phyloP scores from a whole-genome alignment of 2,113 vertebrate species.

The Camarhynchus parvulus region DNA sequence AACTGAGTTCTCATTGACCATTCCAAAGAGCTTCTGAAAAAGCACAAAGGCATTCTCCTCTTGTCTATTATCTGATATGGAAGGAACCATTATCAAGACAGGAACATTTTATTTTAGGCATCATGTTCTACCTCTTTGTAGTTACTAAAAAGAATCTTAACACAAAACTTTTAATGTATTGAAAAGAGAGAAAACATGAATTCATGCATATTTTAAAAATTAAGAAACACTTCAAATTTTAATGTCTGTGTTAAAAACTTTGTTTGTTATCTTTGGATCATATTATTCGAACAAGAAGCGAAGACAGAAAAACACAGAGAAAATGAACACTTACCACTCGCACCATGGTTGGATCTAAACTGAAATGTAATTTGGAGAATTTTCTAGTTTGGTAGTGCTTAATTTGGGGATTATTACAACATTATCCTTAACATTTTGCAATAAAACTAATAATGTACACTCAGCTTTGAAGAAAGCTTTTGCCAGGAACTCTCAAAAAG shows the following conservation, averaged over 20 bases:
- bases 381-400: background rate
- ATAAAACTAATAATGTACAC: background rate
- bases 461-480: background rate
- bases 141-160: background rate
- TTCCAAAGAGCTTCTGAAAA: background rate
- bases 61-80: background rate
- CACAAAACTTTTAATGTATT: background rate
- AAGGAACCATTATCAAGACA: background rate
- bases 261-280: background rate
- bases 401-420: background rate
- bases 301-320: background rate
- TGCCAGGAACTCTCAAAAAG: background rate
- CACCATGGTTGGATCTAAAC: background rate
- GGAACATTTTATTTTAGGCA: background rate
- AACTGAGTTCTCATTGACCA: background rate
- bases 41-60: background rate
- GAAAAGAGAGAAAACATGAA: background rate
- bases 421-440: background rate
- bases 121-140: background rate
- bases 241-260: background rate
- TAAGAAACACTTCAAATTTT: background rate
- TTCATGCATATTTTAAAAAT: background rate
- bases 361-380: background rate
- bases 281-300: background rate
- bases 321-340: background rate